Conservation (phyloP, 2,113 vertebrate genomes). For the Brachypodius melanocephalos region DNA sequence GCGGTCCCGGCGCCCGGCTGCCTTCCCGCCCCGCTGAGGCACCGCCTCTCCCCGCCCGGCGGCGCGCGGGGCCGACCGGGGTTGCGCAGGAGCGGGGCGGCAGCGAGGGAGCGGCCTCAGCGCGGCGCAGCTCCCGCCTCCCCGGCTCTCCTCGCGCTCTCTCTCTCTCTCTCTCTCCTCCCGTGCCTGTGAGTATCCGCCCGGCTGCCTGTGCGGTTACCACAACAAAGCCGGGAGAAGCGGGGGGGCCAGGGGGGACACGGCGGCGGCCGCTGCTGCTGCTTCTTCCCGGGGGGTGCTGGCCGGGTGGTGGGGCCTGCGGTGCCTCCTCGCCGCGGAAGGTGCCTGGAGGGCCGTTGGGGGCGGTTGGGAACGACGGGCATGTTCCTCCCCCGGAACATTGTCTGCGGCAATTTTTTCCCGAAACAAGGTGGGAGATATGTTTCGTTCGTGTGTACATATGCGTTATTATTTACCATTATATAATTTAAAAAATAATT, state of each 20-base stretch:
- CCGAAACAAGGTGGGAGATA: neutral
- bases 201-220: neutral
- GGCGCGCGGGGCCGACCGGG: too few species aligned
- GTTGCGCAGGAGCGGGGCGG: neutral
- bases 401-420: neutral
- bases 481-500: neutral
- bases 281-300: neutral
- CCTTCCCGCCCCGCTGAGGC: neutral
- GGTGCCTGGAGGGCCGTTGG: neutral
- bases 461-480: neutral
- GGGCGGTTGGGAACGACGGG: neutral
- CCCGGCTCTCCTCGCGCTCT: accelerated
- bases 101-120: accelerated
- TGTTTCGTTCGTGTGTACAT: neutral
- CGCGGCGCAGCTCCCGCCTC: neutral
- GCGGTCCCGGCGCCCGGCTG: neutral
- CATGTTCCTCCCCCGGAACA: neutral
- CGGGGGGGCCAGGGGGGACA: accelerated
- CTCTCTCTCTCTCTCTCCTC: neutral
- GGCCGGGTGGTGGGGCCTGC: neutral
- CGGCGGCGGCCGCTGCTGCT: neutral
- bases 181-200: neutral
- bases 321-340: neutral
- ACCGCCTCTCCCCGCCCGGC: neutral
- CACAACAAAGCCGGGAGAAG: neutral